phyloP scores from a whole-genome alignment of 1,140 invertebrate genomes.

The Papilio polyxenes region DNA sequence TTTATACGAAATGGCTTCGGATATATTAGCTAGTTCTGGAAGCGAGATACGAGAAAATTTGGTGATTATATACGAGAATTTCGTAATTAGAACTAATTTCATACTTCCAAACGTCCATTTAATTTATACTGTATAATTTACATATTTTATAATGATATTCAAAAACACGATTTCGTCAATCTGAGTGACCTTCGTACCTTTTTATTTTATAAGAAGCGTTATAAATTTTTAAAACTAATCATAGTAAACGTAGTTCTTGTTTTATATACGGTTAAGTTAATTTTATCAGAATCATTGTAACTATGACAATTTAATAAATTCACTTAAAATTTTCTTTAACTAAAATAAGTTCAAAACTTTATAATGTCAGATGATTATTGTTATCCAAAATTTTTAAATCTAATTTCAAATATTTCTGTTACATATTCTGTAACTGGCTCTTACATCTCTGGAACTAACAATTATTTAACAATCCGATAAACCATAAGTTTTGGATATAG shows the following conservation, averaged over 20 bases:
- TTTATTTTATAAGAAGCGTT: conserved; percentile 37
- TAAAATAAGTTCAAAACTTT: too few species aligned
- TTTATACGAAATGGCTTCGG: conserved; percentile 60
- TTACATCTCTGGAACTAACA: too few species aligned
- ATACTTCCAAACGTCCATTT: background rate
- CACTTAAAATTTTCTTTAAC: too few species aligned
- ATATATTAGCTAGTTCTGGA: conserved; percentile 55
- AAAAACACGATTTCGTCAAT: conserved; percentile 14
- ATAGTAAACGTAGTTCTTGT: background rate
- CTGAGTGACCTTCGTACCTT: conserved; percentile 47
- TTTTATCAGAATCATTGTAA: background rate
- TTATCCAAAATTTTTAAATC: too few species aligned
- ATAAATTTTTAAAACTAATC: background rate
- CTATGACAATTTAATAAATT: background rate
- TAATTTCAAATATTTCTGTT: too few species aligned
- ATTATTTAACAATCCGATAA: background rate
- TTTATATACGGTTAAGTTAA: background rate
- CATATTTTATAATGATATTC: conserved; percentile 5
- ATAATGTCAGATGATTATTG: too few species aligned
- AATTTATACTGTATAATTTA: conserved; percentile 25
- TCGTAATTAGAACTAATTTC: background rate
- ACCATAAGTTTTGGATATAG: background rate
- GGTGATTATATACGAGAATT: conserved; percentile 54
- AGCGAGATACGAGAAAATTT: conserved; percentile 72
- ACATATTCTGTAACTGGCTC: background rate